Conservation (phyloP, 2,113 vertebrate genomes). For the Oryzias curvinotus region DNA sequence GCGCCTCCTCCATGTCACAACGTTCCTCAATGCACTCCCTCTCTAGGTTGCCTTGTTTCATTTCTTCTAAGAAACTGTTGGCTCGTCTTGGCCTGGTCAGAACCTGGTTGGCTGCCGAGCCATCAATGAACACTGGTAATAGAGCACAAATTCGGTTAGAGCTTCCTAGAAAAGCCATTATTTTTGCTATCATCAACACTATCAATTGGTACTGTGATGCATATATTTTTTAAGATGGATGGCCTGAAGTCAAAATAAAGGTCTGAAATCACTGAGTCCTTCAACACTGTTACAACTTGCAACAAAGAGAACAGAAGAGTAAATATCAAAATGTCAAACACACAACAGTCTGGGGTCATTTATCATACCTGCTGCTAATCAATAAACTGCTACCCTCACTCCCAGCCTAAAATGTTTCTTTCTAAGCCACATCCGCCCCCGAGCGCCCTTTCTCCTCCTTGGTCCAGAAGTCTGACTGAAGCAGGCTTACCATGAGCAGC, state of each 20-base stretch:
- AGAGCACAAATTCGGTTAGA: neutral
- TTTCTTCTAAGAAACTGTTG: constrained; percentile 83
- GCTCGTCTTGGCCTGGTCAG: constrained; percentile 81
- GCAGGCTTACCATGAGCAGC: constrained; percentile 64
- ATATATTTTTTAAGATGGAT: too few species aligned
- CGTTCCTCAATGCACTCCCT: constrained; percentile 88
- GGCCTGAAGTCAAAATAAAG: neutral
- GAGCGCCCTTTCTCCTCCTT: neutral
- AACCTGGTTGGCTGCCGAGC: constrained; percentile 74
- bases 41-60: constrained; percentile 85
- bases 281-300: too few species aligned
- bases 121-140: constrained; percentile 84
- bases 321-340: too few species aligned
- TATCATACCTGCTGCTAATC: neutral
- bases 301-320: too few species aligned
- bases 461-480: neutral
- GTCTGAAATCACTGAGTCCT: neutral
- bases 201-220: too few species aligned
- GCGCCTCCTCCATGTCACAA: constrained; percentile 87
- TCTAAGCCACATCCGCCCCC: neutral
- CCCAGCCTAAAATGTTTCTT: neutral
- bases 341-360: too few species aligned
- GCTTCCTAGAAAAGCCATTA: too few species aligned
- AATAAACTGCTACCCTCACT: neutral
- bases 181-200: too few species aligned